These are phyloP conservation scores for Tipula helvola DNA, from an alignment of 2,888 invertebrate genomes.

Conservation along the genomic window DNA sequence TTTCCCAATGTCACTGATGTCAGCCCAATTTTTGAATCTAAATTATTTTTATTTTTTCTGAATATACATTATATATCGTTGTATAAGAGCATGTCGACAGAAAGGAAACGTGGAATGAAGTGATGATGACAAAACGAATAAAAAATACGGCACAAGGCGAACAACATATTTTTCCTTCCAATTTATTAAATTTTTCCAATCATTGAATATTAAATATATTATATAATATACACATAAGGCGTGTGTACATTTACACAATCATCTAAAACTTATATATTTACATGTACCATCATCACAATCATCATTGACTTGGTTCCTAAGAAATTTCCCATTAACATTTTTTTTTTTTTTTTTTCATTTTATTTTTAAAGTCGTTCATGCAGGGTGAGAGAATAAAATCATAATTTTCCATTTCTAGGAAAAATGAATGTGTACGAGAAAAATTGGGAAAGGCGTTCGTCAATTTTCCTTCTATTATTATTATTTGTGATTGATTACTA, in stretches of 20 bases:
- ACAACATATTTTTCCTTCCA: neutral
- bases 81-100: neutral
- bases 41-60: neutral
- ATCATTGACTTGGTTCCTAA: neutral
- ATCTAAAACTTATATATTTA: neutral
- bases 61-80: neutral
- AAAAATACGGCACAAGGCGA: neutral
- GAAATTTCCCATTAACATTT: neutral
- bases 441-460: neutral
- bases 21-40: neutral
- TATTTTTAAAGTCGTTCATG: neutral
- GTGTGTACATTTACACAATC: neutral
- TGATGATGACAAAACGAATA: neutral
- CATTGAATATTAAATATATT: neutral
- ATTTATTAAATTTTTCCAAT: slow-evolving; percentile 4
- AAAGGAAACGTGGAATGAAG: neutral
- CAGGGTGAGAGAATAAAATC: neutral
- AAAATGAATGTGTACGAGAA: neutral
- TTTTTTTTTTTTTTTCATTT: neutral
- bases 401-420: neutral
- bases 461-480: neutral
- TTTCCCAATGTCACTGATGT: neutral
- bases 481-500: neutral
- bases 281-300: neutral
- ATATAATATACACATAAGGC: neutral